A percentile compares a stretch with the other conserved stretches of the same genome.
These are phyloP conservation scores for Epicampocera succincta DNA, from an alignment of 2,888 invertebrate species.

Conservation along the genomic window DNA sequence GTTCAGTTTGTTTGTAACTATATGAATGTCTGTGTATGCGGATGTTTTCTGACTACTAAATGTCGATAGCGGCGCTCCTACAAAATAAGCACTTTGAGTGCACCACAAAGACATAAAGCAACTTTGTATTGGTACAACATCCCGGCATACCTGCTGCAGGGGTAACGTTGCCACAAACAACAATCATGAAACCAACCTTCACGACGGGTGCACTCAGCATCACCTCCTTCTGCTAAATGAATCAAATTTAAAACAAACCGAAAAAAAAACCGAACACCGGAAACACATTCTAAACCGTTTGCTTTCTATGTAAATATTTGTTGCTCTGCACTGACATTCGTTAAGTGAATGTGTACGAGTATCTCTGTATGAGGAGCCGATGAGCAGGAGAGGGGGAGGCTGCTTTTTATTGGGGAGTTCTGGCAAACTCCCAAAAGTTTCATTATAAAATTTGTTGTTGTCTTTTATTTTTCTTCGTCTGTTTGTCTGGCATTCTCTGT, in stretches of 20 bases:
- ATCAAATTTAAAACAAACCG: background rate
- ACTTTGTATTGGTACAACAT: constrained; percentile 1
- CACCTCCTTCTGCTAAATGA: constrained; percentile 31
- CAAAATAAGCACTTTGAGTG: constrained; percentile 28
- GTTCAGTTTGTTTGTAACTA: no score
- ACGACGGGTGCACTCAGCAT: background rate
- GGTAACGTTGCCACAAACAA: constrained; percentile 15
- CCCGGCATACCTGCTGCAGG: background rate
- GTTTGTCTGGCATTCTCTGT: constrained; percentile 34
- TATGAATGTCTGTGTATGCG: background rate
- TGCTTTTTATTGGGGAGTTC: background rate
- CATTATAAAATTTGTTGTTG: constrained; percentile 7
- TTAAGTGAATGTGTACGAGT: background rate
- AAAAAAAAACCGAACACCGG: constrained; percentile 1
- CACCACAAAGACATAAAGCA: constrained; percentile 51
- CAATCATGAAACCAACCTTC: constrained; percentile 4
- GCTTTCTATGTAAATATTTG: constrained; percentile 6
- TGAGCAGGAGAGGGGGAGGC: background rate
- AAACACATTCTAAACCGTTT: constrained; percentile 12
- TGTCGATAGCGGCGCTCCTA: constrained; percentile 11
- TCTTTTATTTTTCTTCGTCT: constrained; percentile 41
- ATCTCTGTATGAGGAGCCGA: background rate
- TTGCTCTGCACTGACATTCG: background rate
- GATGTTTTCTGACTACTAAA: constrained; percentile 4
- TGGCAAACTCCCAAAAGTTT: constrained; percentile 57